These are phyloP conservation scores for Rhodinocichla rosea DNA, from an alignment of 2,113 vertebrate species.

Conservation along the genomic window DNA sequence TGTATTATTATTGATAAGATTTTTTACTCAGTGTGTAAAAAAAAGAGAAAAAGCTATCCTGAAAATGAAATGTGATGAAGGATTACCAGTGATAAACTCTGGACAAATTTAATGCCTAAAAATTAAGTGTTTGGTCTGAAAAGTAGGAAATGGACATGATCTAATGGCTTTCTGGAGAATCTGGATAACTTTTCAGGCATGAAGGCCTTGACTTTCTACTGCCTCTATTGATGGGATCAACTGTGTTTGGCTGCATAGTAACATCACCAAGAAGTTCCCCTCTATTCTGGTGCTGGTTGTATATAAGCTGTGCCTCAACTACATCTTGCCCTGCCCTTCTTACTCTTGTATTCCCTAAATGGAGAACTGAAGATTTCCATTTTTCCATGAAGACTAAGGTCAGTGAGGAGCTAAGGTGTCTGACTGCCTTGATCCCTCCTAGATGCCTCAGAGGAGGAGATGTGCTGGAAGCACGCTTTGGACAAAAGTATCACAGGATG, in stretches of 20 bases:
- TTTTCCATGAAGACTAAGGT: background rate
- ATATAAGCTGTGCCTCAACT: background rate
- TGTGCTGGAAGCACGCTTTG: background rate
- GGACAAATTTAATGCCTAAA: background rate
- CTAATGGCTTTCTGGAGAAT: background rate
- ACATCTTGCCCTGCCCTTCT: background rate
- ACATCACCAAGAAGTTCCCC: background rate
- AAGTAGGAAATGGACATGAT: background rate
- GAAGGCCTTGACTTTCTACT: background rate
- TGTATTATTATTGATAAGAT: background rate
- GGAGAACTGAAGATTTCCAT: background rate
- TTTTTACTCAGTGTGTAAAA: background rate
- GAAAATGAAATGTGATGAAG: background rate
- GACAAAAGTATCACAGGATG: background rate
- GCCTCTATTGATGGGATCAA: background rate
- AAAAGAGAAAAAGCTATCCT: background rate
- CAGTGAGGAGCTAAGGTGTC: background rate
- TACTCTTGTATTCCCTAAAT: background rate
- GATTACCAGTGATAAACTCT: background rate
- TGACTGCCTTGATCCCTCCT: background rate
- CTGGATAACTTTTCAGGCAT: background rate
- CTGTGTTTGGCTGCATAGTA: background rate
- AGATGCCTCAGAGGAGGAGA: background rate
- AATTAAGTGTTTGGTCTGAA: background rate
- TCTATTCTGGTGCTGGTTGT: background rate